Base-by-base conservation (phyloP, 2,113 vertebrate genomes). In the Bucco capensis region DNA sequence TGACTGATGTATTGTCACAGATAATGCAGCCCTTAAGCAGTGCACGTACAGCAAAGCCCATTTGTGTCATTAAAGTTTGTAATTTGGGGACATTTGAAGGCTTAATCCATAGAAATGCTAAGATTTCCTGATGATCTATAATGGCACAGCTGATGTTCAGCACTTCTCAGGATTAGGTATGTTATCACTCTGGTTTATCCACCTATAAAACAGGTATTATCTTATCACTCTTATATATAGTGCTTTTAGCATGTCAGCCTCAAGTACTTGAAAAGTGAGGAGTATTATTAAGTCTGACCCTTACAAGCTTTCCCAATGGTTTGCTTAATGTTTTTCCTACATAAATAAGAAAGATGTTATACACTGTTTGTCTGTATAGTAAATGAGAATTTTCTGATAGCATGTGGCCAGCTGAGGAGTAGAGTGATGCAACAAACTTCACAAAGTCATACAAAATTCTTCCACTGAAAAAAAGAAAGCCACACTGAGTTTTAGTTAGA, bases 211-310 rank as follows among this genome's bases (percentile, higher is more conserved):
- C 78, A 78, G 71, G 83, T 75, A 92, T 96, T 88, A 95, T 89
- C 88, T 96, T 93, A 95, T 92, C 93, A 85, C 75, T 86, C 54
- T 88, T n/a, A 37, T 9, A 70, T 82, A 28, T 70, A 23, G 66
- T 42, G 90, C 86, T 96, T 95, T 95, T 89, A 96, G 87, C 51
- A 37, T 6, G 54, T 84, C 93, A 92, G 51, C 80, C 82, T 51
- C 81, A 46, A 94, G 80, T 79, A 14, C 61, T 90, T 82, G 83
- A 82, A 69, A 94, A 80, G 83, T 90, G 90, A 92, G 46, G 28
- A 73, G 66, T 54, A 46, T 95, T 95, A 93, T 96, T 94, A 93
- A 90, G 31, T 66, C n/a, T 96, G 95, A 96, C 93, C 90, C 90
- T 92, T 84, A 46, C 66, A 78, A 47, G 77, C 49, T 84, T 86